phyloP scores from a whole-genome alignment of 2,888 invertebrate species.

The Xylota sylvarum region DNA sequence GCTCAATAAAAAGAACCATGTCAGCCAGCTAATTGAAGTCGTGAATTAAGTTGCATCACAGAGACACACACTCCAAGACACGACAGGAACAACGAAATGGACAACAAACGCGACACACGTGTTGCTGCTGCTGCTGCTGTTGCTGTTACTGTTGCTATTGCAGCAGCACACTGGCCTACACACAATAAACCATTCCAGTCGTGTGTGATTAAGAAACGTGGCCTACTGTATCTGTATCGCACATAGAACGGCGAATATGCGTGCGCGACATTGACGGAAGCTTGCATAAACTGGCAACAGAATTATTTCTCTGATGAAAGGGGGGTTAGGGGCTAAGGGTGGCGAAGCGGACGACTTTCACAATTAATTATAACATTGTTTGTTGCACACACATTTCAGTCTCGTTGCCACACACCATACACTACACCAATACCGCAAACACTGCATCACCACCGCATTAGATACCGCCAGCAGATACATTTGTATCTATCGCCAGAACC shows the following conservation, averaged over 20 bases:
- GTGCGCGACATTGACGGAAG: conserved; percentile 76
- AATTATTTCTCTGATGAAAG: too few species aligned
- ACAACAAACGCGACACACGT: conserved; percentile 74
- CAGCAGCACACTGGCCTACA: conserved; percentile 54
- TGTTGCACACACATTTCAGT: conserved; percentile 55
- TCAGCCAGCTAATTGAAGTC: conserved; percentile 78
- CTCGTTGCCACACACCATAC: background rate
- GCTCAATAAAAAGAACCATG: conserved; percentile 75
- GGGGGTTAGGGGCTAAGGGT: background rate
- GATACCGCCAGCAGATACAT: conserved; percentile 43
- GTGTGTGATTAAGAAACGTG: conserved; percentile 52
- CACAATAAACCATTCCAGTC: conserved; percentile 61
- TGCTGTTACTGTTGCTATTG: background rate
- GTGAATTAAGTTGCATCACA: conserved; percentile 78
- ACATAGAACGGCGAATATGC: conserved; percentile 54
- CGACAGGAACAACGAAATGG: conserved; percentile 63
- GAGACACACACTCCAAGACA: conserved; percentile 55
- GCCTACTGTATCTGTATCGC: conserved; percentile 51
- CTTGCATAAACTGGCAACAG: conserved; percentile 53
- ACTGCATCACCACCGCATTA: conserved; percentile 18
- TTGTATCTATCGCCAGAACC: conserved; percentile 54
- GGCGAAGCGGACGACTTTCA: conserved; percentile 51
- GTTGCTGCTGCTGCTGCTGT: conserved; percentile 51
- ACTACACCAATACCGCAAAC: conserved; percentile 15
- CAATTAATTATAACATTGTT: conserved; percentile 74